Percentiles rank a stretch among this genome's conserved stretches.
phyloP scores from a whole-genome alignment of 1,140 invertebrate genomes.

The Saccostrea echinata region DNA sequence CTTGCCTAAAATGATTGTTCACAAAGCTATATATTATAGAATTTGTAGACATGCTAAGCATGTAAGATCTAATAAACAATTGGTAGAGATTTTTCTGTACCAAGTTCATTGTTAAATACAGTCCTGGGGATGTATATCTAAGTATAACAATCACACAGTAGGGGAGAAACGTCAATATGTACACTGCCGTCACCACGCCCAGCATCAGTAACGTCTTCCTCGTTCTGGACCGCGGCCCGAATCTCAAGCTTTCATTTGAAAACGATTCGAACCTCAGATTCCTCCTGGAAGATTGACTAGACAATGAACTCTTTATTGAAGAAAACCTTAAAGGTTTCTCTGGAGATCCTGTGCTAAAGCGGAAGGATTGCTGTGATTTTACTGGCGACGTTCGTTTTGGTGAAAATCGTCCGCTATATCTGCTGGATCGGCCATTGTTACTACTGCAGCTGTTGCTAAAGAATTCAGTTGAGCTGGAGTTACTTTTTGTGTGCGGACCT shows the following conservation, averaged over 20 bases:
- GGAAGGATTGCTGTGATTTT: background rate
- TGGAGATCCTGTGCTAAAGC: background rate
- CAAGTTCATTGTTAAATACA: constrained; percentile 19
- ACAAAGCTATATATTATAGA: constrained; percentile 52
- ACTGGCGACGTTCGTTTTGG: background rate
- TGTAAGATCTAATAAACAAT: constrained; percentile 50
- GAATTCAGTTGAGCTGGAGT: background rate
- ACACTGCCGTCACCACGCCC: constrained; percentile 50
- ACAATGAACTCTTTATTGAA: constrained; percentile 35
- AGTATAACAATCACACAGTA: constrained; percentile 53
- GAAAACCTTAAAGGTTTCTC: background rate
- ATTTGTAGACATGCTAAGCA: constrained; percentile 49
- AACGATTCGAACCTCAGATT: background rate
- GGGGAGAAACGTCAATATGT: constrained; percentile 51
- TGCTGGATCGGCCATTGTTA: background rate
- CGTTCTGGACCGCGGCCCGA: constrained; percentile 49
- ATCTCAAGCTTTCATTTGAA: constrained; percentile 16
- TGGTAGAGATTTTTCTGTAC: constrained; percentile 43
- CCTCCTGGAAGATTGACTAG: constrained; percentile 32
- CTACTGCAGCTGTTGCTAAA: background rate
- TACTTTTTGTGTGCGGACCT: background rate
- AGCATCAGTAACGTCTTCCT: constrained; percentile 57
- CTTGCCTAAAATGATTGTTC: constrained; percentile 48
- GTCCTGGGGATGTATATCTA: background rate
- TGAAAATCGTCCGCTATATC: background rate